phyloP scores from a whole-genome alignment of 2,888 invertebrate genomes.

The Caenorhabditis doughertyi region DNA sequence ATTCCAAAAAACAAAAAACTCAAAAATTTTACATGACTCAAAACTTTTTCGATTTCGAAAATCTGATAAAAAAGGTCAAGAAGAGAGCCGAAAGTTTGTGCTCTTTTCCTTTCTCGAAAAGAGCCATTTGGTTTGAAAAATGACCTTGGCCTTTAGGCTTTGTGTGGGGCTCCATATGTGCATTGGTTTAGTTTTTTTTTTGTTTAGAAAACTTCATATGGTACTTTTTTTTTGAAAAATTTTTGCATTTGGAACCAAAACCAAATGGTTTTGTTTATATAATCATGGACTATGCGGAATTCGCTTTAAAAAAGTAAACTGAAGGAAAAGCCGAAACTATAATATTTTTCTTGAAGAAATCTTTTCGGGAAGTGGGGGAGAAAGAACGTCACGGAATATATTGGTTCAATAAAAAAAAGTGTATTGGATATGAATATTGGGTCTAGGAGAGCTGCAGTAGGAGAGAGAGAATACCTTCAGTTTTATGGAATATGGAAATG shows the following conservation, averaged over 20 bases:
- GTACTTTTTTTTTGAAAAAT: no score
- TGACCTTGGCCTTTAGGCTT: conserved; percentile 32
- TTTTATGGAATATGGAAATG: conserved; percentile 44
- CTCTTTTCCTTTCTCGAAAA: neutral
- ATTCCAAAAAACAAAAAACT: no score
- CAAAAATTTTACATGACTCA: no score
- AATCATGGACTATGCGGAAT: no score
- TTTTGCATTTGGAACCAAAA: neutral
- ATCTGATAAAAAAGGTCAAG: conserved; percentile 19
- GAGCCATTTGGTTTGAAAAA: conserved; percentile 38
- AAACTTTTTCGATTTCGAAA: no score
- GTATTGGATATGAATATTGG: no score
- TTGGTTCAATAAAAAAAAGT: conserved; percentile 20
- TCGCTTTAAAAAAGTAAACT: neutral
- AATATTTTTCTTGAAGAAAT: neutral
- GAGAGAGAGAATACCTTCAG: conserved; percentile 9
- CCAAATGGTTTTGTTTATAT: conserved; percentile 27
- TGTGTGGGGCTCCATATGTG: neutral
- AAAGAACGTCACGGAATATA: conserved; percentile 9
- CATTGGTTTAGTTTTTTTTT: neutral
- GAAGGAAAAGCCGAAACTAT: no score
- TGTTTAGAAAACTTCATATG: conserved; percentile 38
- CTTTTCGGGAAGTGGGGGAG: neutral
- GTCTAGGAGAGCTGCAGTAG: neutral
- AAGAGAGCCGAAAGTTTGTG: conserved; percentile 7